Base-by-base conservation (phyloP, 2,888 invertebrate species). In the Temnothorax unifasciatus region DNA sequence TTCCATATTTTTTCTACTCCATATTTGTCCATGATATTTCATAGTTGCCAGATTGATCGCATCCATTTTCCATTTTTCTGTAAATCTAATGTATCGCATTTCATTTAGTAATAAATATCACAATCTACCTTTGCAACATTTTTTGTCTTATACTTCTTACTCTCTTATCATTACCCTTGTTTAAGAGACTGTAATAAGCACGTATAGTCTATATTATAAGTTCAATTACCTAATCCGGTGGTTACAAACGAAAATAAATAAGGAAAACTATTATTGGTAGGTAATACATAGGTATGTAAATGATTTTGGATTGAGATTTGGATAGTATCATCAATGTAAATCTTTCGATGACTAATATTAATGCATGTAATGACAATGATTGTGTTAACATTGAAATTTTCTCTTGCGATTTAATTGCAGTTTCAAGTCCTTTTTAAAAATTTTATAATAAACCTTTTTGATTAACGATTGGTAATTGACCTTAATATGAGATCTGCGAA, bases 221-320 rank as follows among this genome's bases (percentile, higher is more conserved):
- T 83, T 86, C 85, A 68, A 68, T 87, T 77, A 83, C 77, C 64
- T 89, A 87, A 76, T 87, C 79, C 85, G 29, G 84, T 86, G 85
- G 73, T 88, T 86, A 75, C 86, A 76, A 85, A 84, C 83, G 76
- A 88, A 86, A 88, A 83, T 90, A 90, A 85, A 71, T 86, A 85
- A 82, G 85, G 86, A 85, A 73, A 73, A 89, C 81, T 83, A 75
- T 74, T 76, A 52, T 90, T 90, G 92, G 92, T 92, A 93, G 92
- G 93, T 93, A 92, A 88, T 79, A 63, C 50, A 85, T 85, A 85
- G 92, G 93, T 92, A 93, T 87, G 93, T 92, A 92, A 87, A 85
- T 54, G 64, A 79, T 75, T 88, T 69, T 85, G 69, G 34, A 34
- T 34, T 63, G 82, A 79, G 54, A 71, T 73, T 54, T 86, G 47